Conservation (phyloP, 2,888 invertebrate genomes). For the Sinohyriopsis cumingii region DNA sequence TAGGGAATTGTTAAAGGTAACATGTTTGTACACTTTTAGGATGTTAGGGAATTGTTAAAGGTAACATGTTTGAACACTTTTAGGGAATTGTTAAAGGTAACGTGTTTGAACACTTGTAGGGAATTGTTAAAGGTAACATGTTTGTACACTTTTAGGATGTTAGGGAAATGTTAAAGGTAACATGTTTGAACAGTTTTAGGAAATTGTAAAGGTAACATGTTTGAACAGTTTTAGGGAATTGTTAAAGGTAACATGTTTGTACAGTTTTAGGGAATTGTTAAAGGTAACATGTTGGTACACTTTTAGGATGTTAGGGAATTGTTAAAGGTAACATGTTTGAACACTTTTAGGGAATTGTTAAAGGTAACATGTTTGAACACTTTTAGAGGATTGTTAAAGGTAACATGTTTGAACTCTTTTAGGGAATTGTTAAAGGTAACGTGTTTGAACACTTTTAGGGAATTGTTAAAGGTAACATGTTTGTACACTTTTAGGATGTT, state of each 20-base stretch:
- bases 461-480: neutral
- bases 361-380: neutral
- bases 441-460: neutral
- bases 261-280: neutral
- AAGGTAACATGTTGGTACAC: neutral
- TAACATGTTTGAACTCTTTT: neutral
- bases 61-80: neutral
- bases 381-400: neutral
- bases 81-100: too few species aligned
- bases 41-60: too few species aligned
- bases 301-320: too few species aligned
- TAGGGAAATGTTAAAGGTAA: too few species aligned
- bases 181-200: neutral
- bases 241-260: neutral
- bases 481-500: neutral
- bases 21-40: neutral
- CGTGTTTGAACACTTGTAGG: neutral
- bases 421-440: too few species aligned
- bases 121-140: too few species aligned
- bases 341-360: too few species aligned
- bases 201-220: neutral
- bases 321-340: neutral
- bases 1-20: too few species aligned
- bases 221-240: neutral
- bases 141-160: neutral